Evolutionary conservation across 1,140 invertebrate genomes (phyloP).

Genomic region (Nephotettix cincticeps): DNA sequence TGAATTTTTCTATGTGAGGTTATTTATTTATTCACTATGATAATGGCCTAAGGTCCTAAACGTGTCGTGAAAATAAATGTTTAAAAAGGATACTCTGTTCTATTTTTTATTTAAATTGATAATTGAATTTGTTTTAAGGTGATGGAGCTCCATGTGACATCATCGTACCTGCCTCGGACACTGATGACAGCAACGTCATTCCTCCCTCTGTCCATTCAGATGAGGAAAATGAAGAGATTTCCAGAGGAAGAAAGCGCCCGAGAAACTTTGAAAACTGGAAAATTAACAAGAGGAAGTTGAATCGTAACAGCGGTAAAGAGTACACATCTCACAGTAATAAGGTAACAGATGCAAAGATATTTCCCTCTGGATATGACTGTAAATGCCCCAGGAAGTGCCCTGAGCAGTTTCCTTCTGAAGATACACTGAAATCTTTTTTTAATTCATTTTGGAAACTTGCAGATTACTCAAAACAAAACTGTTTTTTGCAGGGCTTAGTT

Average conservation of each 20-base stretch:
- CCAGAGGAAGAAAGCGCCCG: not conserved
- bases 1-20: no score
- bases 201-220: not conserved
- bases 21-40: not conserved
- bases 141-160: no score
- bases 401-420: constrained; percentile 11
- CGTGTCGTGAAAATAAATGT: not conserved
- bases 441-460: constrained; percentile 16
- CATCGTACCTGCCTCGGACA: not conserved
- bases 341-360: not conserved
- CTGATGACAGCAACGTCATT: not conserved
- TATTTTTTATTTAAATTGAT: not conserved
- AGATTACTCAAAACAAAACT: no score
- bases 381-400: constrained; percentile 14
- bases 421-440: not conserved
- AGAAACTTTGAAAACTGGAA: not conserved
- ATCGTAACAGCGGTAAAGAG: not conserved
- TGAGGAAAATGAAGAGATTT: not conserved
- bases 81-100: not conserved
- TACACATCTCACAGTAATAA: not conserved
- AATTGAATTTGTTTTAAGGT: not conserved
- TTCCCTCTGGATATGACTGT: not conserved
- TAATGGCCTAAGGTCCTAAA: not conserved
- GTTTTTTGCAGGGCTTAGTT: no score
- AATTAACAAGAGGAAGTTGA: not conserved